phyloP scores from a whole-genome alignment of 1,140 invertebrate species.

The Micrasema minimum region DNA sequence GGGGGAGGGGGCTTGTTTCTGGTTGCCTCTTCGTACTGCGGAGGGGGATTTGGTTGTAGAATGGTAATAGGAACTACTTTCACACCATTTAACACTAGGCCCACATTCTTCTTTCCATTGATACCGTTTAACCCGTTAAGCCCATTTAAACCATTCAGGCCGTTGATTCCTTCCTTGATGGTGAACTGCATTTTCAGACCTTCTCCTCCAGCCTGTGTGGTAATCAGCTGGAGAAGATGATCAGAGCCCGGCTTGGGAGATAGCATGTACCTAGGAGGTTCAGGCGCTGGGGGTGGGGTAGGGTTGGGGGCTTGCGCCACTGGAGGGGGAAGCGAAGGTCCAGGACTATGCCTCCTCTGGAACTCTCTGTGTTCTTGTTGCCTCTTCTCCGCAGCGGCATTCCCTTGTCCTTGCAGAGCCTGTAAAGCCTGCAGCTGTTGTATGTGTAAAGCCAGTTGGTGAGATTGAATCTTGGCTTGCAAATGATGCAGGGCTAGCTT shows the following conservation, averaged over 20 bases:
- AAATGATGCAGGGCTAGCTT: conserved; percentile 74
- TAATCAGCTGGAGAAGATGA: conserved; percentile 47
- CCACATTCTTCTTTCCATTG: conserved; percentile 52
- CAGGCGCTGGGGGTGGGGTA: conserved; percentile 19
- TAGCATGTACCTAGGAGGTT: conserved; percentile 56
- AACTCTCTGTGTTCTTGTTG: conserved; percentile 53
- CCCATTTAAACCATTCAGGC: conserved; percentile 42
- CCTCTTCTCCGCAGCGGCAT: conserved; percentile 57
- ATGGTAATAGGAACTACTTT: conserved; percentile 66
- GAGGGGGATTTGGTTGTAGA: conserved; percentile 66
- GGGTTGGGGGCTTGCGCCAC: conserved; percentile 18
- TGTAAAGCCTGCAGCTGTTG: conserved; percentile 71
- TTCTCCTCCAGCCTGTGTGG: conserved; percentile 42
- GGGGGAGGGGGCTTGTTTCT: conserved; percentile 59
- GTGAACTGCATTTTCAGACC: conserved; percentile 51
- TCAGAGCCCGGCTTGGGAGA: conserved; percentile 51
- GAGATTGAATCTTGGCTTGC: conserved; percentile 75
- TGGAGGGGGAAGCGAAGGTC: conserved; percentile 56
- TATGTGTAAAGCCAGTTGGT: conserved; percentile 67
- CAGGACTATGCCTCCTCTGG: conserved; percentile 52
- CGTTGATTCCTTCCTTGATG: conserved; percentile 50
- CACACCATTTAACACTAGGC: conserved; percentile 59
- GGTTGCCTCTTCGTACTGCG: conserved; percentile 78
- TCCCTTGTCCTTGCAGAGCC: conserved; percentile 61
- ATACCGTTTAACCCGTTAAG: conserved; percentile 49